Base-by-base conservation (phyloP, 2,113 vertebrate genomes). In the Leptobrachium leishanense region DNA sequence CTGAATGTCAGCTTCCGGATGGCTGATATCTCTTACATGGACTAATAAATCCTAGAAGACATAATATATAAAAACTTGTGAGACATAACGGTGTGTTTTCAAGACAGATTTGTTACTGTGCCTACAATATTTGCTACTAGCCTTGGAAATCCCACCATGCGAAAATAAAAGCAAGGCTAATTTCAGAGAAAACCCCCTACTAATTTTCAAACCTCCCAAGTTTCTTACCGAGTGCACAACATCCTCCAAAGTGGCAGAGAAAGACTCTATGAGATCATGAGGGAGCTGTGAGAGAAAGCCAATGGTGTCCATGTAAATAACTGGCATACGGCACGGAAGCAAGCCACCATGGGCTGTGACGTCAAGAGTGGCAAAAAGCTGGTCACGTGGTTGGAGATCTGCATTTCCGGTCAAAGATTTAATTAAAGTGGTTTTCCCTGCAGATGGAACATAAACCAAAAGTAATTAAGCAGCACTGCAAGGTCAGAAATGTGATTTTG, bases 281-380 rank as follows among this genome's bases (percentile, higher is more conserved):
- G 98, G 98, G 68, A 99, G 93, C 86, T 96, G 94, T 39, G 97
- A 96, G 53, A 99, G 92, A 90, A 99, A 99, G 42, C 98, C 97
- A 62, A 99, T 94, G 66, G 97, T 99, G 87, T 99, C 98, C 81
- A 96, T 83, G 43, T 94, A 99, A 68, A 99, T 89, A 44, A 96
- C 90, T 0, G 90, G 75, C 91, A 97, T 83, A 46, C 55, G 90
- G 0, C 92, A 93, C 70, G 95, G 97, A 83, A 99, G 87, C 57
- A 69, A 84, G 13, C 96, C 97, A 0, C 88, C 94, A 1, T 98
- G 97, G 5, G 95, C 92, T 0, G 96, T 97, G 67, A 99, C 91
- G 42, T 99, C 96, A 76, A 98, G 90, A 0, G 97, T 99, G 2
- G 96, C 95, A 31, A 99, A 99, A 2, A 97, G 93, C 84, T 94